These are phyloP conservation scores for Pantherophis guttatus DNA, from an alignment of 2,113 vertebrate genomes.

Conservation along the genomic window DNA sequence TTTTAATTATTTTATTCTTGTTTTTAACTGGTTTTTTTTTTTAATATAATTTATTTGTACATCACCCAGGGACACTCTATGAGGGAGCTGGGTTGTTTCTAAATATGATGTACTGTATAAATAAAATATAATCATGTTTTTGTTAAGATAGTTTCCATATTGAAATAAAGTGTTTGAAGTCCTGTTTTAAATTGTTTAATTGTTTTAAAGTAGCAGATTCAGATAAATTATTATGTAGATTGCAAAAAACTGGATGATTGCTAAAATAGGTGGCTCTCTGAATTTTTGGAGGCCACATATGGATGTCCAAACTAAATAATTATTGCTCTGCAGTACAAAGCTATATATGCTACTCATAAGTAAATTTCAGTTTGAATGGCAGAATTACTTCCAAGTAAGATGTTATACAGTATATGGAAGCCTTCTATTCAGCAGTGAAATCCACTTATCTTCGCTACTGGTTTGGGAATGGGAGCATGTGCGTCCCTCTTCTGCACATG, in stretches of 20 bases:
- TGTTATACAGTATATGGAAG: background rate
- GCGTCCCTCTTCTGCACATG: no score
- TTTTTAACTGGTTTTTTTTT: background rate
- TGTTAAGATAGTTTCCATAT: background rate
- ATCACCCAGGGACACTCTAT: background rate
- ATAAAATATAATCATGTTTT: background rate
- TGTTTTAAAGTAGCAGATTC: background rate
- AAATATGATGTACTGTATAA: background rate
- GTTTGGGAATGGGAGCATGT: no score
- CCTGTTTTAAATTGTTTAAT: background rate
- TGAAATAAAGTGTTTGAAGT: background rate
- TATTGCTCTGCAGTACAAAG: background rate
- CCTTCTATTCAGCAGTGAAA: background rate
- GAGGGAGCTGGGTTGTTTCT: background rate
- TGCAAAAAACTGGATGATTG: background rate
- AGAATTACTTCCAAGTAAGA: background rate
- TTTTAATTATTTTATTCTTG: background rate
- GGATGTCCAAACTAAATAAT: background rate
- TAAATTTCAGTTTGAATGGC: background rate
- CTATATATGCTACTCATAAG: background rate
- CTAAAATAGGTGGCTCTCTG: background rate
- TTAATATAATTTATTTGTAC: background rate
- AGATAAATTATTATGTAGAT: background rate
- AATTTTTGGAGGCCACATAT: background rate
- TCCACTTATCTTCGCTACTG: no score